Conservation (phyloP, 2,113 vertebrate species). For the Okapia johnstoni region DNA sequence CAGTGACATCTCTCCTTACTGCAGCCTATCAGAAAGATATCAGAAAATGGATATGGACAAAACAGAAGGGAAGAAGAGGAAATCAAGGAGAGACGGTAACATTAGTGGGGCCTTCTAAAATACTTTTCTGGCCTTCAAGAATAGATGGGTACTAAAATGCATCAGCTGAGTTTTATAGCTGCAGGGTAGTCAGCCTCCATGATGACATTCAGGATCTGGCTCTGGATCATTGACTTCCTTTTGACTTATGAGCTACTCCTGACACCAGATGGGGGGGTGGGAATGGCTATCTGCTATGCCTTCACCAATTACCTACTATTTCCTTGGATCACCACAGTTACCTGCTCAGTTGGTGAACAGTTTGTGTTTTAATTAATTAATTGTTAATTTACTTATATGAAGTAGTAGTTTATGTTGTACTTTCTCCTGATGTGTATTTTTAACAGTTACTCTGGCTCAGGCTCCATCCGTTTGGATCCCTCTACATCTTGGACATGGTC, state of each 20-base stretch:
- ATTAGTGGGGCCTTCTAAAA: not conserved
- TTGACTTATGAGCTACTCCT: not conserved
- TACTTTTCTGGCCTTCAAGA: not conserved
- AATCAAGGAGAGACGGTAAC: not conserved
- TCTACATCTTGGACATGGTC: not conserved
- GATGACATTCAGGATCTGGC: not conserved
- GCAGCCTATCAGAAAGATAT: not conserved
- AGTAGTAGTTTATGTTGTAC: not conserved
- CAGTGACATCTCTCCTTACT: not conserved
- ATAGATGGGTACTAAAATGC: not conserved
- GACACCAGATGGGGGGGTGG: not conserved
- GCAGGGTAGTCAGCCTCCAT: not conserved
- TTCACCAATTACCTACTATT: not conserved
- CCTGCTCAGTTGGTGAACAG: not conserved
- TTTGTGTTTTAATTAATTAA: not conserved
- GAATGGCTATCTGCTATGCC: not conserved
- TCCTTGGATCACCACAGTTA: not conserved
- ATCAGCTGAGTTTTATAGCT: not conserved
- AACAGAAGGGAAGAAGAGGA: not conserved
- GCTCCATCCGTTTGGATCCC: not conserved
- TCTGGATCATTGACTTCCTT: not conserved
- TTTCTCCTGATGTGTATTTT: not conserved
- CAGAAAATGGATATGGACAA: not conserved
- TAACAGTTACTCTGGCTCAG: not conserved
- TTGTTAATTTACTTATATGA: not conserved